Percentiles rank a stretch among this genome's conserved stretches.
Evolutionary conservation across 1,140 invertebrate genomes (phyloP).

Genomic region (Anastrepha ludens): DNA sequence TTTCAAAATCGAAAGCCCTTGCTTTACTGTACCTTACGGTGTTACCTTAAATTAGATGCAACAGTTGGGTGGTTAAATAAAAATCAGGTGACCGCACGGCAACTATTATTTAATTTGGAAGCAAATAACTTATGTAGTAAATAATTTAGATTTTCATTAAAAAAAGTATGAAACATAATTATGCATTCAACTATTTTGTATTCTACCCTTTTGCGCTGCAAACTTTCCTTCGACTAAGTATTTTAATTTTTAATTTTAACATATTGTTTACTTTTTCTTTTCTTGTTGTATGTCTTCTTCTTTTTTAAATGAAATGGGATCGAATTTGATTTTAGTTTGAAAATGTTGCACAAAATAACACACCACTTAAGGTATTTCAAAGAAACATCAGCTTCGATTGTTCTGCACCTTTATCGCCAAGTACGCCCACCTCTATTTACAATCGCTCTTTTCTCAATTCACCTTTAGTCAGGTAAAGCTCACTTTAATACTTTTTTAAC

Average conservation of each 20-base stretch:
- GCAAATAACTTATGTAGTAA: not conserved
- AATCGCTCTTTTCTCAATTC: conserved; percentile 74
- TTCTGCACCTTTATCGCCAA: conserved; percentile 76
- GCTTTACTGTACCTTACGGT: no score
- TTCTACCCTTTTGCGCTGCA: not conserved
- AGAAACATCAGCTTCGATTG: conserved; percentile 75
- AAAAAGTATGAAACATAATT: not conserved
- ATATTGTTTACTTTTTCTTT: conserved; percentile 58
- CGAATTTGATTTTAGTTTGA: conserved; percentile 70
- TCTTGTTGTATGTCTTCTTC: conserved; percentile 63
- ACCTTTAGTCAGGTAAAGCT: conserved; percentile 72
- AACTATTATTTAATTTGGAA: no score
- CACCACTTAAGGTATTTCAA: conserved; percentile 74
- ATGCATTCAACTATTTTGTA: not conserved
- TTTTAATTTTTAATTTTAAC: conserved; percentile 27
- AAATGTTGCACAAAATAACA: conserved; percentile 73
- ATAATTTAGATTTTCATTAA: not conserved
- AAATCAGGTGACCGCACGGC: no score
- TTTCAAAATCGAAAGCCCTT: no score
- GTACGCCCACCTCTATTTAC: conserved; percentile 76
- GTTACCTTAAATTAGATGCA: no score
- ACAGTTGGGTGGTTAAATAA: no score
- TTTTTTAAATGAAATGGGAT: conserved; percentile 39
- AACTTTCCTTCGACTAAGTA: conserved; percentile 59
- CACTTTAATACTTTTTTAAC: conserved; percentile 38